phyloP scores from a whole-genome alignment of 2,113 vertebrate genomes.

The Psilopogon haemacephalus region DNA sequence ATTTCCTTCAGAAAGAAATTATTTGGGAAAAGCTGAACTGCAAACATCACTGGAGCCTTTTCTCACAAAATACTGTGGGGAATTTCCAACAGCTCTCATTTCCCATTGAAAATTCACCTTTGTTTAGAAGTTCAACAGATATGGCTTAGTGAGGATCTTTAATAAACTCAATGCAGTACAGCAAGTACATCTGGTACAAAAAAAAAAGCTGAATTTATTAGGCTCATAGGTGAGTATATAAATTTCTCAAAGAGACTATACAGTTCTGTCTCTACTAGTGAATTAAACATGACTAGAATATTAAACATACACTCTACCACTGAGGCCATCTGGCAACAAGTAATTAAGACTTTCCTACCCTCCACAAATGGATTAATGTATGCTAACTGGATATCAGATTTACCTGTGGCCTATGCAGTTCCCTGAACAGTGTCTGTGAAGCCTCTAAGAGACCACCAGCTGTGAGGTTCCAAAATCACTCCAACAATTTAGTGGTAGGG shows the following conservation, averaged over 20 bases:
- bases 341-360: not conserved
- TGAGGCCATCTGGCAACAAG: not conserved
- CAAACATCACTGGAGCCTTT: not conserved
- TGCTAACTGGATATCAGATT: not conserved
- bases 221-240: not conserved
- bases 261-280: not conserved
- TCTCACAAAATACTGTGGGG: not conserved
- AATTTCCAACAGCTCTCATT: not conserved
- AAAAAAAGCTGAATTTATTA: not conserved
- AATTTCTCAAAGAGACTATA: slow-evolving; percentile 1
- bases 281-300: slow-evolving; percentile 23
- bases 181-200: not conserved
- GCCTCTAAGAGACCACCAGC: not conserved
- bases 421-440: not conserved
- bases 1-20: not conserved
- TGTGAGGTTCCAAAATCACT: not conserved
- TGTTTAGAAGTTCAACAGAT: not conserved
- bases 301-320: not conserved
- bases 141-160: not conserved
- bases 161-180: not conserved
- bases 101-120: not conserved
- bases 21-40: not conserved
- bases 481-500: not conserved
- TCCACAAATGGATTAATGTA: not conserved
- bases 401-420: not conserved